Evolutionary conservation across 2,797 vertebrate species (phyloP).

Genomic region (Rhynchonycteris naso): DNA sequence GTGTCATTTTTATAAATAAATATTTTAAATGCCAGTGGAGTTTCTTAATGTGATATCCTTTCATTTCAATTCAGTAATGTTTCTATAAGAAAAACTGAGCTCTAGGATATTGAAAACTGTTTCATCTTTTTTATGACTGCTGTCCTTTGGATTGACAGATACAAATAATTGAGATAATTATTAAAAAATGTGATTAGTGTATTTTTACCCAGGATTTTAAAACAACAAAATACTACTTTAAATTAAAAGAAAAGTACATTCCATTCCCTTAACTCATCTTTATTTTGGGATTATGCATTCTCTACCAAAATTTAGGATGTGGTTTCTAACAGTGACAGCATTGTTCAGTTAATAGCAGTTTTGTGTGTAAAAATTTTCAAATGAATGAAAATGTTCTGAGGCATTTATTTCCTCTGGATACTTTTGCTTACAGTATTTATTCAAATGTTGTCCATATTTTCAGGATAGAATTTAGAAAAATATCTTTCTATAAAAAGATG

Average conservation of each 20-base stretch:
- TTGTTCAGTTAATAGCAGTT: slow-evolving; percentile 29
- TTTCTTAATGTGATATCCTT: neutral
- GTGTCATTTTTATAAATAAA: neutral
- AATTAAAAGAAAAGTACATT: slow-evolving; percentile 59
- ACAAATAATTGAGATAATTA: neutral
- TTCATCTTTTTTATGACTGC: neutral
- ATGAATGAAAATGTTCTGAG: slow-evolving; percentile 41
- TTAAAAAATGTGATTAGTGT: slow-evolving; percentile 15
- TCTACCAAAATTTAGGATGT: slow-evolving; percentile 46
- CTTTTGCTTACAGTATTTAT: slow-evolving; percentile 17
- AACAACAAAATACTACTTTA: slow-evolving; percentile 27
- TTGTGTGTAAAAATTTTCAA: slow-evolving; percentile 13
- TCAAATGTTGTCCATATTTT: slow-evolving; percentile 36
- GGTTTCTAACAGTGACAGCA: slow-evolving; percentile 18
- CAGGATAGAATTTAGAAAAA: slow-evolving; percentile 32
- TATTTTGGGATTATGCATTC: neutral
- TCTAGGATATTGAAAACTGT: neutral
- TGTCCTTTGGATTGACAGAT: neutral
- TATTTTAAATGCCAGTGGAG: neutral
- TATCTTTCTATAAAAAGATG: slow-evolving; percentile 44
- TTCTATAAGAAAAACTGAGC: slow-evolving; percentile 25
- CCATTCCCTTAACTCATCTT: slow-evolving; percentile 22
- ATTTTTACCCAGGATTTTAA: slow-evolving; percentile 40
- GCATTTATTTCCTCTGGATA: slow-evolving; percentile 50
- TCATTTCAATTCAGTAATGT: neutral